phyloP scores from a whole-genome alignment of 2,113 vertebrate species.

The Microcebus lehilahytsara region DNA sequence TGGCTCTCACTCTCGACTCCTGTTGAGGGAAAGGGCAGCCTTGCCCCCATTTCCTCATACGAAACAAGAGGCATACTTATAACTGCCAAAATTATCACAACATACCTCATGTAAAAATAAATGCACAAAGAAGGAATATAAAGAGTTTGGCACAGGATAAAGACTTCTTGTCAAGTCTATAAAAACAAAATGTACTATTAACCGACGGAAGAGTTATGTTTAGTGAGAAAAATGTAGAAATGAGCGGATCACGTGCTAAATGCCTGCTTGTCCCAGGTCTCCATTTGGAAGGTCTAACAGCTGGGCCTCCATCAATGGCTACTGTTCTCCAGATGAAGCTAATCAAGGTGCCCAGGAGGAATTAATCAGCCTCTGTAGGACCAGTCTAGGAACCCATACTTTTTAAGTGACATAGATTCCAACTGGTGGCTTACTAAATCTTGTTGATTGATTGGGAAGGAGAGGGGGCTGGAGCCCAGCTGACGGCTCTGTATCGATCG shows the following conservation, averaged over 20 bases:
- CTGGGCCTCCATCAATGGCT: constrained; percentile 38
- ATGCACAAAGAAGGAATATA: not conserved
- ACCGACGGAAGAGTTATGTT: not conserved
- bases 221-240: not conserved
- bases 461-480: constrained; percentile 35
- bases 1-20: not conserved
- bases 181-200: not conserved
- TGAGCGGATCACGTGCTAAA: not conserved
- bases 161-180: not conserved
- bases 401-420: constrained; percentile 68
- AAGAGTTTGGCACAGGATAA: not conserved
- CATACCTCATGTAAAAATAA: not conserved
- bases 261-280: not conserved
- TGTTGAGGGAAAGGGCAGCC: not conserved
- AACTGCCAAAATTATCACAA: not conserved
- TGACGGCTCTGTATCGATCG: constrained; percentile 64
- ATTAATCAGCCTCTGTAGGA: constrained; percentile 61
- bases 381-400: constrained; percentile 39
- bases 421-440: constrained; percentile 65
- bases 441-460: constrained; percentile 66
- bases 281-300: constrained; percentile 33
- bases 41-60: not conserved
- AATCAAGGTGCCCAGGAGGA: constrained; percentile 61
- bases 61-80: not conserved
- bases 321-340: constrained; percentile 51